A percentile compares a stretch with the other conserved stretches of the same genome.
Evolutionary conservation across 2,797 vertebrate species (phyloP).

Genomic region (Gila robusta): DNA sequence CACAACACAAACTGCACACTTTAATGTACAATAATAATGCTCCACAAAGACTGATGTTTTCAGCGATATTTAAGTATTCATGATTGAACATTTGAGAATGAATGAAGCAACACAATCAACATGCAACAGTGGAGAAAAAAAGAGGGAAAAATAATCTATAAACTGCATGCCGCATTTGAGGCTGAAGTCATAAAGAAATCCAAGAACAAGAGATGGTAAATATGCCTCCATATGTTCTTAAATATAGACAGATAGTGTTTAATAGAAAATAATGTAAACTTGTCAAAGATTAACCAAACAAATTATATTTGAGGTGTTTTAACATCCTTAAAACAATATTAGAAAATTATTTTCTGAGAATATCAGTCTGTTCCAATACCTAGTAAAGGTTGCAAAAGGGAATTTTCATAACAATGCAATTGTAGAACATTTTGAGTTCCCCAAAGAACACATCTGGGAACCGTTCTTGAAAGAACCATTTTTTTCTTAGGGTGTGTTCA

Average conservation of each 20-base stretch:
- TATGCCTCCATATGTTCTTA: background rate
- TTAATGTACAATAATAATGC: background rate
- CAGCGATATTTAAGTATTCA: background rate
- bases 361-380: background rate
- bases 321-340: background rate
- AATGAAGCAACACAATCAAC: background rate
- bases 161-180: background rate
- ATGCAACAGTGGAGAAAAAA: background rate
- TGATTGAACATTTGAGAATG: background rate
- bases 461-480: too few relatives aligned
- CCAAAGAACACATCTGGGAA: background rate
- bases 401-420: background rate
- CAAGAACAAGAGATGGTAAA: background rate
- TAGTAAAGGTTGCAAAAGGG: background rate
- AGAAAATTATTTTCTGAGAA: background rate
- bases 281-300: background rate
- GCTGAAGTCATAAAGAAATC: slow-evolving; percentile 7
- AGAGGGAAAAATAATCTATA: background rate
- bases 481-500: too few relatives aligned
- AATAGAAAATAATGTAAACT: background rate
- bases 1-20: background rate
- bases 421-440: background rate
- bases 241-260: background rate
- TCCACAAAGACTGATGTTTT: background rate
- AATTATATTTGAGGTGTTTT: too few relatives aligned